Evolutionary conservation across 2,113 vertebrate species (phyloP).

Genomic region (Murina feae): DNA sequence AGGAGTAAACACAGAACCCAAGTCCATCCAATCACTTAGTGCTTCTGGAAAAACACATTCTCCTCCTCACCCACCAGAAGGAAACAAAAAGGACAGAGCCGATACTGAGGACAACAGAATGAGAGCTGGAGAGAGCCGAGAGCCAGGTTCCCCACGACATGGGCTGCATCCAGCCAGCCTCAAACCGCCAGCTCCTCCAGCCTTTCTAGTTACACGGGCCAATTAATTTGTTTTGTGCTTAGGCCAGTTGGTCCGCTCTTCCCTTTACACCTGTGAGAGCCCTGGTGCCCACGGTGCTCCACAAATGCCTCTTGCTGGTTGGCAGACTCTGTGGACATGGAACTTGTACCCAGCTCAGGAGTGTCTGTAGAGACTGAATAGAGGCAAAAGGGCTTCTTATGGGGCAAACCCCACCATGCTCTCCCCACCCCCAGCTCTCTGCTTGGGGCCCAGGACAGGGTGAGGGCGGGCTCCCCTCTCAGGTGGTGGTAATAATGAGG

Average conservation of each 20-base stretch:
- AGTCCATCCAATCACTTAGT: not conserved
- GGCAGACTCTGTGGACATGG: not conserved
- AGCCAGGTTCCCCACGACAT: not conserved
- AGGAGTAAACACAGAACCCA: not conserved
- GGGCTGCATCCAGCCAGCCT: not conserved
- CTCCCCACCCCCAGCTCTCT: not conserved
- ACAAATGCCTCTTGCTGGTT: not conserved
- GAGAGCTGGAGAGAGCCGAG: not conserved
- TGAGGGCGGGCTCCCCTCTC: not conserved
- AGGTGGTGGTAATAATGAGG: not conserved
- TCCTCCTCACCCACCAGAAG: not conserved
- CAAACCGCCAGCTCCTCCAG: not conserved
- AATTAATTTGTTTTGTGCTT: conserved; percentile 15
- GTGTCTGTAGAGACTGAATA: not conserved
- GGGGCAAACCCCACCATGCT: not conserved
- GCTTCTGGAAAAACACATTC: not conserved
- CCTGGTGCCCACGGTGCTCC: not conserved
- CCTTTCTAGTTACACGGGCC: not conserved
- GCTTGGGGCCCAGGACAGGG: not conserved
- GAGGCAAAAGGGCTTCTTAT: not conserved
- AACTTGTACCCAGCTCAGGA: not conserved
- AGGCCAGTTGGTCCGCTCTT: not conserved
- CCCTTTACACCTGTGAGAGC: not conserved
- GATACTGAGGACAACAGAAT: not conserved
- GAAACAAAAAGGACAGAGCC: not conserved